phyloP scores from a whole-genome alignment of 2,797 vertebrate genomes.

The Graptemys geographica region DNA sequence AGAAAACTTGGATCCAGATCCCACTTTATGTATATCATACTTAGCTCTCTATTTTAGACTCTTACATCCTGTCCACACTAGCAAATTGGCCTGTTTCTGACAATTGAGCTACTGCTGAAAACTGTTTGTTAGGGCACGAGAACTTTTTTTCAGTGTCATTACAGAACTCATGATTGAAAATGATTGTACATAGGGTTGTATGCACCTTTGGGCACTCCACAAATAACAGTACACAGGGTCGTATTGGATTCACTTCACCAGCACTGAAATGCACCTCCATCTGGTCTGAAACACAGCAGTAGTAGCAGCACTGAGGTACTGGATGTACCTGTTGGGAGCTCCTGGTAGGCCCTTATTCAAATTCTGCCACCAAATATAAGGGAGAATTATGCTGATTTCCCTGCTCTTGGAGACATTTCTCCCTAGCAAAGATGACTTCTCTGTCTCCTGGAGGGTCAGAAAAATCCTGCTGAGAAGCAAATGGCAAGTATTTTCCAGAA shows the following conservation, averaged over 20 bases:
- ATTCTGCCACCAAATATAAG: not conserved
- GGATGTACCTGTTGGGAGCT: not conserved
- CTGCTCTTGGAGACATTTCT: not conserved
- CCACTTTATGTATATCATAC: not conserved
- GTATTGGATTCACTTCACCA: not conserved
- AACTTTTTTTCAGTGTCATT: not conserved
- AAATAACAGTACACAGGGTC: not conserved
- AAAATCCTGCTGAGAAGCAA: not conserved
- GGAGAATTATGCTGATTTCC: not conserved
- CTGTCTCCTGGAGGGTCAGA: not conserved
- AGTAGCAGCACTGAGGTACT: not conserved
- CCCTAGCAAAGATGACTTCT: not conserved
- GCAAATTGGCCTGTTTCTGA: not conserved
- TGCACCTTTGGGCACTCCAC: not conserved
- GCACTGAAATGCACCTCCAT: not conserved
- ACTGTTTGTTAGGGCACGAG: not conserved
- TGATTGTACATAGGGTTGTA: not conserved
- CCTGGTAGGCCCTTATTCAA: not conserved
- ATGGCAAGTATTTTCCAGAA: not conserved
- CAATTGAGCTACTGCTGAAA: not conserved
- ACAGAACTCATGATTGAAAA: not conserved
- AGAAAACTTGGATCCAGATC: not conserved
- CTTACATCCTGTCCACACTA: not conserved
- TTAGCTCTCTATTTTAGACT: rapidly evolving
- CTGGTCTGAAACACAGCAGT: not conserved